Conservation (phyloP, 1,140 invertebrate genomes). For the Trachymyrmex cornetzi region DNA sequence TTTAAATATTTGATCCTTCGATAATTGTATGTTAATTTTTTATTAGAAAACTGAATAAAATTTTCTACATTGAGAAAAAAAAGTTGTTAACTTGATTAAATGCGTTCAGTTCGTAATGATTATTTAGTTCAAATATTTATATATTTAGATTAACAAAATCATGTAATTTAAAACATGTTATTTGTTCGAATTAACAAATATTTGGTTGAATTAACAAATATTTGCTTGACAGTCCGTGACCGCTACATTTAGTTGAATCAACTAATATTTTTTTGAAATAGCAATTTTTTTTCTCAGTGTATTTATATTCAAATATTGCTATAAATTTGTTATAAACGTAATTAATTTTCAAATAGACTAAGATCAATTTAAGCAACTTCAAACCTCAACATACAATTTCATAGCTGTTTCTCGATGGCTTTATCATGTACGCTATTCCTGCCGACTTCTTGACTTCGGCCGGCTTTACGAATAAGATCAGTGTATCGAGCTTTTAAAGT, state of each 20-base stretch:
- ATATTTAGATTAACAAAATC: no score
- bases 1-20: background rate
- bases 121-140: no score
- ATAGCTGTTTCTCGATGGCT: background rate
- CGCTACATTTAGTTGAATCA: no score
- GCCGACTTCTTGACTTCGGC: background rate
- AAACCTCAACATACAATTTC: background rate
- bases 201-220: no score
- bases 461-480: background rate
- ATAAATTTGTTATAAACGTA: background rate
- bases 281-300: no score
- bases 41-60: background rate
- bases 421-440: background rate
- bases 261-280: no score
- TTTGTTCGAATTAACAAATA: no score
- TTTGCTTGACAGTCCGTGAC: no score
- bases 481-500: background rate
- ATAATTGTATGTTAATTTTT: background rate
- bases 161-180: no score
- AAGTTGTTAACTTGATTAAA: no score
- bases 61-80: no score
- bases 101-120: no score
- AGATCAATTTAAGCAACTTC: background rate
- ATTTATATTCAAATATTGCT: background rate
- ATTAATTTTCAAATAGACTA: background rate